These are phyloP conservation scores for Frankliniella intonsa DNA, from an alignment of 2,888 invertebrate species.

Conservation along the genomic window DNA sequence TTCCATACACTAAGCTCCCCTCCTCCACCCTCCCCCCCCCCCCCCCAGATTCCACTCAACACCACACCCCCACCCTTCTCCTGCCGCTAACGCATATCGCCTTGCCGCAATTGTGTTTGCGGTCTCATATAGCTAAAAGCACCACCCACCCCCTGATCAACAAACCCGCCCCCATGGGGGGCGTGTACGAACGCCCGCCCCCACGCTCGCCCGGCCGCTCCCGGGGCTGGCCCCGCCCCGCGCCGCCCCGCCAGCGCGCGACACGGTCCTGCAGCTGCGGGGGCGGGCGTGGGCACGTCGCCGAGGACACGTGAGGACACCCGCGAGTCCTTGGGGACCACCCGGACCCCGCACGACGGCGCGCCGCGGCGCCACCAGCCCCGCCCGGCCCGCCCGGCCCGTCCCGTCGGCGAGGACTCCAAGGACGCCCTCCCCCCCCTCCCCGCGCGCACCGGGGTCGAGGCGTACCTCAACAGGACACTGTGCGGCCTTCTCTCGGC, in stretches of 20 bases:
- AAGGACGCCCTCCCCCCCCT: no score
- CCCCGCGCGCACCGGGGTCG: no score
- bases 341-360: background rate
- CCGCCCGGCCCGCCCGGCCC: background rate
- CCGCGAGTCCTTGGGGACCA: background rate
- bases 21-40: no score
- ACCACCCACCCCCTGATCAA: background rate
- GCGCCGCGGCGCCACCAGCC: background rate
- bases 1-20: no score
- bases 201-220: background rate
- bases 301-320: no score
- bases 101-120: background rate
- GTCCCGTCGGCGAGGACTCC: background rate
- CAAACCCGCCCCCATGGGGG: no score
- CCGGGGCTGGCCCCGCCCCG: background rate
- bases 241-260: background rate
- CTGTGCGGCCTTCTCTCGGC: background rate
- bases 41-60: background rate
- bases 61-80: background rate
- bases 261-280: no score
- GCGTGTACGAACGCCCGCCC: no score
- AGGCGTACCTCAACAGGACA: background rate
- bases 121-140: background rate
- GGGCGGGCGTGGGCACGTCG: no score
- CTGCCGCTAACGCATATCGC: background rate